These are phyloP conservation scores for Lysiphlebus fabarum DNA, from an alignment of 1,140 invertebrate genomes.

Conservation along the genomic window DNA sequence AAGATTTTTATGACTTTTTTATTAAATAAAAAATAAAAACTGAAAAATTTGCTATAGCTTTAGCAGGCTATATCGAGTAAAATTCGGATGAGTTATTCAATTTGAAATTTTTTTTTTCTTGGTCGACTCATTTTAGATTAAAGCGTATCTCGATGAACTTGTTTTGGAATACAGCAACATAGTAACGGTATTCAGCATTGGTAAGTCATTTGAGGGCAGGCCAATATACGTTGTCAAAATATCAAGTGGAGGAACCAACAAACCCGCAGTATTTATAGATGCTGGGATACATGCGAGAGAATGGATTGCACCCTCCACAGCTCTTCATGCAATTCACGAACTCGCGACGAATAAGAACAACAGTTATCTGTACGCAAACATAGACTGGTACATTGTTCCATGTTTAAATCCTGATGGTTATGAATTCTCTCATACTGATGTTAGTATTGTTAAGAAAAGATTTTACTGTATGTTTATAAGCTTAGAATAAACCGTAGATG, in stretches of 20 bases:
- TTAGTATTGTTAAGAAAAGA: no score
- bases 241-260: slow-evolving; percentile 56
- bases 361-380: slow-evolving; percentile 53
- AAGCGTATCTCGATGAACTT: slow-evolving; percentile 48
- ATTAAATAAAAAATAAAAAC: no score
- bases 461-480: no score
- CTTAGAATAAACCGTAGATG: no score
- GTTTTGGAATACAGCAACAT: slow-evolving; percentile 50
- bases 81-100: background rate
- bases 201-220: slow-evolving; percentile 60
- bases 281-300: slow-evolving; percentile 65
- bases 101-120: slow-evolving; percentile 13
- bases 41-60: no score
- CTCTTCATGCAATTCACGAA: slow-evolving; percentile 63
- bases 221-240: slow-evolving; percentile 60
- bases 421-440: slow-evolving; percentile 56
- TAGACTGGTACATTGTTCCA: slow-evolving; percentile 63
- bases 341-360: slow-evolving; percentile 57
- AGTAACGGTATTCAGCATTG: slow-evolving; percentile 53
- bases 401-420: slow-evolving; percentile 70
- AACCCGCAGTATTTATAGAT: slow-evolving; percentile 65
- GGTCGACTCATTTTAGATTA: slow-evolving; percentile 54
- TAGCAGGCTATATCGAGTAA: no score
- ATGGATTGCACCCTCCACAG: slow-evolving; percentile 68
- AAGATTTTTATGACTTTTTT: no score